These are phyloP conservation scores for Spilosoma lubricipeda DNA, from an alignment of 2,888 invertebrate species.

Conservation along the genomic window DNA sequence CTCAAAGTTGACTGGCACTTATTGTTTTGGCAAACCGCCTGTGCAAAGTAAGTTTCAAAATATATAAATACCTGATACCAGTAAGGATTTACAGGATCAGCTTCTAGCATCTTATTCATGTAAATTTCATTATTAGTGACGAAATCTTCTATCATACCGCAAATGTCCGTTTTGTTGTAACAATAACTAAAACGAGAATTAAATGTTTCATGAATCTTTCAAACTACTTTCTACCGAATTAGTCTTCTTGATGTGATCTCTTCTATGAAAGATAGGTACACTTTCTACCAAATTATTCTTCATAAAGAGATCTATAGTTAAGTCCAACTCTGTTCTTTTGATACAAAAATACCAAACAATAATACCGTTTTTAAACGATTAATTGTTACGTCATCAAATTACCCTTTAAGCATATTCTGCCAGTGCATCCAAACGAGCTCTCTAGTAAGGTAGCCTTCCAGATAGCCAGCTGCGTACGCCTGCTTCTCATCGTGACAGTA, in stretches of 20 bases:
- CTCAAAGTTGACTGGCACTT: too few relatives aligned
- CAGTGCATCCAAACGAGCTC: conserved; percentile 88
- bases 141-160: conserved; percentile 84
- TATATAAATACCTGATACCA: conserved; percentile 87
- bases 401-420: conserved; percentile 87
- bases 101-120: conserved; percentile 79
- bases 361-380: too few relatives aligned
- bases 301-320: neutral
- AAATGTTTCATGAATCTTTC: neutral
- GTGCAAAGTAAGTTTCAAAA: neutral
- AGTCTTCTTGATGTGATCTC: neutral
- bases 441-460: conserved; percentile 87
- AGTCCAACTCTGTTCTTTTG: neutral
- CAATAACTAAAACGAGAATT: conserved; percentile 76
- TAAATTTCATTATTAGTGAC: conserved; percentile 86
- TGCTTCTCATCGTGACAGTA: conserved; percentile 83
- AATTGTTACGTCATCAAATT: neutral
- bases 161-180: conserved; percentile 80
- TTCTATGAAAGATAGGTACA: too few relatives aligned
- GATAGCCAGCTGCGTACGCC: conserved; percentile 88
- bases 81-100: conserved; percentile 79
- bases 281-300: too few relatives aligned
- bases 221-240: neutral
- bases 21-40: too few relatives aligned
- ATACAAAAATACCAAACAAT: neutral